phyloP scores from a whole-genome alignment of 2,888 invertebrate species.

The Drosophila ustulata region DNA sequence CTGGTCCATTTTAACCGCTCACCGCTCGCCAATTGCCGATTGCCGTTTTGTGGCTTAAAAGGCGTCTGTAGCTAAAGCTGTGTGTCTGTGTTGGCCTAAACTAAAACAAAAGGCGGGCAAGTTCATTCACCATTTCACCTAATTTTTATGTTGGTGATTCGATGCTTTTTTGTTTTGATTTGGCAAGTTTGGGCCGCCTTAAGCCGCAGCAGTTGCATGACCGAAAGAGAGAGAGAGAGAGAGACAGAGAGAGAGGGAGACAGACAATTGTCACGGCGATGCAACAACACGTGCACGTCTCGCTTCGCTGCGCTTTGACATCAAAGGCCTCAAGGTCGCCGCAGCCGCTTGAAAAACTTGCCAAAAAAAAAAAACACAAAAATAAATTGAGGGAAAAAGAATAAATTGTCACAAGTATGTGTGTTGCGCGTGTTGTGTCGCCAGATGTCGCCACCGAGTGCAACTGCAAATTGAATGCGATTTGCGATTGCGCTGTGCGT shows the following conservation, averaged over 20 bases:
- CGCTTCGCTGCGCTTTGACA: constrained; percentile 47
- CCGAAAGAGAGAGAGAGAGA: not conserved
- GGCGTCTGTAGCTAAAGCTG: not conserved
- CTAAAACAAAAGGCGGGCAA: constrained; percentile 62
- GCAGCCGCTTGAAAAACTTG: constrained; percentile 12
- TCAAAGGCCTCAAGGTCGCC: constrained; percentile 49
- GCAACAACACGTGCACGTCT: constrained; percentile 41
- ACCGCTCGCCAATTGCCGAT: constrained; percentile 3
- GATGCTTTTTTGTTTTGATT: constrained; percentile 50
- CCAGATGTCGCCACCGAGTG: constrained; percentile 49
- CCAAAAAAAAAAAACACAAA: constrained; percentile 13
- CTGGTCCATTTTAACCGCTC: constrained; percentile 59
- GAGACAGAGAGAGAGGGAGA: not conserved
- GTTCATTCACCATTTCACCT: constrained; percentile 76
- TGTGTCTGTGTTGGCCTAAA: constrained; percentile 42
- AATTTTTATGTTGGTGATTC: constrained; percentile 53
- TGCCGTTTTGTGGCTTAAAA: constrained; percentile 16
- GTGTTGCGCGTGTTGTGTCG: constrained; percentile 18
- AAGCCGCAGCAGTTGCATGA: not conserved
- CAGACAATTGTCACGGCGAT: constrained; percentile 4
- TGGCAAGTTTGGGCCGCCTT: constrained; percentile 16
- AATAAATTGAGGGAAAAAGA: not conserved
- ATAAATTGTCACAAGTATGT: constrained; percentile 20
- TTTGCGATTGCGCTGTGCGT: constrained; percentile 27
- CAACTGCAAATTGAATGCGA: constrained; percentile 32